Conservation (phyloP, 2,888 invertebrate genomes). For the Tillus elongatus region DNA sequence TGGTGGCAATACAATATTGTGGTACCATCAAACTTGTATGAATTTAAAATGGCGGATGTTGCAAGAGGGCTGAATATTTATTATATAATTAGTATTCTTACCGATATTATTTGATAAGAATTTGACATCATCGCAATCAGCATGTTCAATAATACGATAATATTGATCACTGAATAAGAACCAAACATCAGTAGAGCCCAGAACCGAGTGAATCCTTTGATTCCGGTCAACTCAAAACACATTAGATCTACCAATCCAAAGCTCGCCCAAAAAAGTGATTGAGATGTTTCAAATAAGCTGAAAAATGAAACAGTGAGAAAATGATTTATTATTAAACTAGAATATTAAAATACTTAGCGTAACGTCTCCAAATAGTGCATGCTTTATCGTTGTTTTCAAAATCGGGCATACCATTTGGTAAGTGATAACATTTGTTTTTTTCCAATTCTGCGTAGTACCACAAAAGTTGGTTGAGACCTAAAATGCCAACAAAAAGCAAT, state of each 20-base stretch:
- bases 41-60: too few relatives aligned
- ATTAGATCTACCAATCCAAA: slow-evolving; percentile 93
- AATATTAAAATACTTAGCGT: slow-evolving; percentile 63
- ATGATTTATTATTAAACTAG: slow-evolving; percentile 6
- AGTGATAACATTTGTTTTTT: slow-evolving; percentile 74
- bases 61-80: slow-evolving; percentile 5
- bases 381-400: slow-evolving; percentile 78
- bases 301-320: too few relatives aligned
- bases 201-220: slow-evolving; percentile 91
- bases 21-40: too few relatives aligned
- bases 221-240: slow-evolving; percentile 88
- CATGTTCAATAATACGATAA: slow-evolving; percentile 94
- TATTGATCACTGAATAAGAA: slow-evolving; percentile 93
- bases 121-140: slow-evolving; percentile 99
- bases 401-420: slow-evolving; percentile 64
- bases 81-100: slow-evolving; percentile 43
- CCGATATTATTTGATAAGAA: slow-evolving; percentile 95
- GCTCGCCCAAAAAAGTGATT: slow-evolving; percentile 96
- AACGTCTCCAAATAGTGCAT: slow-evolving; percentile 78
- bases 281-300: slow-evolving; percentile 94
- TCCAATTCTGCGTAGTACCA: slow-evolving; percentile 91
- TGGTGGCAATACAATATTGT: too few relatives aligned
- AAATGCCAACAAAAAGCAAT: too few relatives aligned
- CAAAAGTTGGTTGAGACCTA: slow-evolving; percentile 78
- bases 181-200: slow-evolving; percentile 98